Conservation (phyloP, 2,113 vertebrate genomes). For the Podarcis raffonei region DNA sequence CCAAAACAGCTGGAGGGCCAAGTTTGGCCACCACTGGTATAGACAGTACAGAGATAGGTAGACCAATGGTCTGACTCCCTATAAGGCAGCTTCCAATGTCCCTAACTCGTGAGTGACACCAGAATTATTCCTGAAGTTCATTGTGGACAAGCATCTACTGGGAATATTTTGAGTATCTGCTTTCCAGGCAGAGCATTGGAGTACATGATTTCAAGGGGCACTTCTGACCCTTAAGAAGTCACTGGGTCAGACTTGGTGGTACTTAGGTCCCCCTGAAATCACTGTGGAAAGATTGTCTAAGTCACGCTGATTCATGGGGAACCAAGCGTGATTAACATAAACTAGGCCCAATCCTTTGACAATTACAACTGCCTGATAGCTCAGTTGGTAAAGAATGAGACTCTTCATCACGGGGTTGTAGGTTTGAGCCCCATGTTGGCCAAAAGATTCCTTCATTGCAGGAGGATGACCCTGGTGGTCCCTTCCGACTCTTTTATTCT, state of each 20-base stretch:
- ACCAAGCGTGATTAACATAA: too few species aligned
- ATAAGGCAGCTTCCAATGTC: background rate
- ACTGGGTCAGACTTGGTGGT: background rate
- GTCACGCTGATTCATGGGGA: too few species aligned
- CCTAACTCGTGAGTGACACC: background rate
- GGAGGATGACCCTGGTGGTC: too few species aligned
- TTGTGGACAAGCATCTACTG: background rate
- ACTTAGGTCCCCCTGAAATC: background rate
- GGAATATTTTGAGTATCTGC: background rate
- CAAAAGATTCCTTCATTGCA: too few species aligned
- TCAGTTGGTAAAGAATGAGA: too few species aligned
- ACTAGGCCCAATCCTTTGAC: background rate
- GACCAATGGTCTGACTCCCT: background rate
- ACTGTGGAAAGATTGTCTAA: background rate
- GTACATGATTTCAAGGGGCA: background rate
- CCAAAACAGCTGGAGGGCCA: too few species aligned
- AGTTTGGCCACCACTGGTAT: too few species aligned
- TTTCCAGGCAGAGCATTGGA: background rate
- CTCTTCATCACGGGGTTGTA: too few species aligned
- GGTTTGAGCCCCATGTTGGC: too few species aligned
- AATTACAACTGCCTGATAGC: background rate
- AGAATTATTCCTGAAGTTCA: background rate
- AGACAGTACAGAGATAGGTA: background rate
- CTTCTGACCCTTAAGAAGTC: background rate
- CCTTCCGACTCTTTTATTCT: too few species aligned